phyloP scores from a whole-genome alignment of 2,888 invertebrate genomes.

The Phyllotreta striolata region DNA sequence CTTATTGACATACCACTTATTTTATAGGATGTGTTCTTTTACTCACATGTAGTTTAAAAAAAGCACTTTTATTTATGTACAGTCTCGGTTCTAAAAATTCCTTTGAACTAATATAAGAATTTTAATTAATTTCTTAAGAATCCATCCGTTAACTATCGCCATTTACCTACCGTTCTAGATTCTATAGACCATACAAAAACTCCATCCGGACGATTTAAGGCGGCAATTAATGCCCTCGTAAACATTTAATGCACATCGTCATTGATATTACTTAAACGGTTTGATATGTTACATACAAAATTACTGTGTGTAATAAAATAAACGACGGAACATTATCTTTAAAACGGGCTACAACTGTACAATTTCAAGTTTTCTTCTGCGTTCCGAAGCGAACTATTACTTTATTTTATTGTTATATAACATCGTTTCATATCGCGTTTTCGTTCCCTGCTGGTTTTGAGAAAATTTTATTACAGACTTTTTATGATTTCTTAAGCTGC shows the following conservation, averaged over 20 bases:
- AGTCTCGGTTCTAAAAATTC: too few relatives aligned
- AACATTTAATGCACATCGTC: conserved; percentile 34
- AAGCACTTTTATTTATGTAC: too few relatives aligned
- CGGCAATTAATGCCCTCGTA: conserved; percentile 36
- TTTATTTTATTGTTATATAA: conserved; percentile 54
- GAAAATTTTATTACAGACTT: conserved; percentile 40
- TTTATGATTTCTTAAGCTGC: conserved; percentile 39
- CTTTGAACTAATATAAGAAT: too few relatives aligned
- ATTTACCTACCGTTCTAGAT: too few relatives aligned
- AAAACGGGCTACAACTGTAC: conserved; percentile 51
- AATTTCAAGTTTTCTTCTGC: conserved; percentile 47
- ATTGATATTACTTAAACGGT: conserved; percentile 46
- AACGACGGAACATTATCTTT: conserved; percentile 50
- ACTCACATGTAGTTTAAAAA: too few relatives aligned
- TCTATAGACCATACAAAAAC: neutral
- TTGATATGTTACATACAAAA: conserved; percentile 48
- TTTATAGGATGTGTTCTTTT: too few relatives aligned
- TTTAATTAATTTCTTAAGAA: too few relatives aligned
- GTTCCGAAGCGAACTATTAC: conserved; percentile 44
- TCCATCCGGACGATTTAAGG: conserved; percentile 22
- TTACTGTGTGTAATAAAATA: conserved; percentile 49
- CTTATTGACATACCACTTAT: too few relatives aligned
- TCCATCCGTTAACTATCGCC: too few relatives aligned
- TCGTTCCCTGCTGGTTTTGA: conserved; percentile 40
- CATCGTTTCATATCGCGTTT: conserved; percentile 50